These are phyloP conservation scores for Geococcyx californianus DNA, from an alignment of 2,113 vertebrate species.

Conservation along the genomic window DNA sequence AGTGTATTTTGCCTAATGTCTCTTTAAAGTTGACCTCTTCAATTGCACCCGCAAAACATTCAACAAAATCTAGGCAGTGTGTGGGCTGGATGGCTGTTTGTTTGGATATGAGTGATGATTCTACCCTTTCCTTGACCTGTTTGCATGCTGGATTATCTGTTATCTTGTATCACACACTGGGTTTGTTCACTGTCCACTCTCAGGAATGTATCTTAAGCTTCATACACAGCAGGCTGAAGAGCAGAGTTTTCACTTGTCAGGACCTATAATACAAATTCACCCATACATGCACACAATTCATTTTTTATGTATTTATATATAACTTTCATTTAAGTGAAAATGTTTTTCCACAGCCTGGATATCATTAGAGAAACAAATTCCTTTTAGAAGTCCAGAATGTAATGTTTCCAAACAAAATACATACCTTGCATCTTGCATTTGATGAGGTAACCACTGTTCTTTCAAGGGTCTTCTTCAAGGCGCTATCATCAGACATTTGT, in stretches of 20 bases:
- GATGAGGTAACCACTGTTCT: not conserved
- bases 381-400: not conserved
- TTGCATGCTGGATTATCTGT: not conserved
- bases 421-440: not conserved
- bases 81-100: not conserved
- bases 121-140: not conserved
- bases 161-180: not conserved
- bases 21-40: not conserved
- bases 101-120: not conserved
- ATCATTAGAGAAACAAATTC: not conserved
- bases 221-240: not conserved
- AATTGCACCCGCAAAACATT: not conserved
- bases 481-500: not conserved
- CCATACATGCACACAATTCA: not conserved
- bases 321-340: not conserved
- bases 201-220: not conserved
- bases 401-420: not conserved
- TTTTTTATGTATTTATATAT: not conserved
- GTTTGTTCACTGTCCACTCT: not conserved
- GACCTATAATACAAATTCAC: not conserved
- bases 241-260: not conserved
- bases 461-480: not conserved
- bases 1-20: not conserved
- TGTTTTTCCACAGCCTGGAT: not conserved
- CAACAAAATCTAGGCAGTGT: not conserved